Conservation (phyloP, 2,113 vertebrate genomes). For the Phylloscopus trochilus region DNA sequence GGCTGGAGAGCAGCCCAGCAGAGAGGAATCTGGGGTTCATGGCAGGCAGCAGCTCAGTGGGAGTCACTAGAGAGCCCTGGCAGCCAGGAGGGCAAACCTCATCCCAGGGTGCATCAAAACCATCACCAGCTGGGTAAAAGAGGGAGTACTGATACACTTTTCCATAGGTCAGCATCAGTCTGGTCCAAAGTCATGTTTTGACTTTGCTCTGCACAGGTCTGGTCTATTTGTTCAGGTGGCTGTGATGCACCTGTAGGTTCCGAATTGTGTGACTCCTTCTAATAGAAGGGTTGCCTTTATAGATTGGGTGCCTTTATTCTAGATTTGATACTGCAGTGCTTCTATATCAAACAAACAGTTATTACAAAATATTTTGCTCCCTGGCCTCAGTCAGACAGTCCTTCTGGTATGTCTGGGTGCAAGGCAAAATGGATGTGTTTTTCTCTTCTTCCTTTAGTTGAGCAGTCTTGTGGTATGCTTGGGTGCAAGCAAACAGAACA, state of each 20-base stretch:
- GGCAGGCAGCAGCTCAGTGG: background rate
- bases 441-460: background rate
- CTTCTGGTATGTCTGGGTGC: background rate
- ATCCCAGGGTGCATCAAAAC: background rate
- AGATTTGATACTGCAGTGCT: background rate
- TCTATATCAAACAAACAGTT: background rate
- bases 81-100: background rate
- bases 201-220: background rate
- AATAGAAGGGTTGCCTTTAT: background rate
- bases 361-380: background rate
- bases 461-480: background rate
- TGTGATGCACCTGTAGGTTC: background rate
- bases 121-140: background rate
- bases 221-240: background rate
- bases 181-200: background rate
- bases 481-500: background rate
- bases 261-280: rapidly evolving
- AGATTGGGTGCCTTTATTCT: background rate
- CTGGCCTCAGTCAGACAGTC: background rate
- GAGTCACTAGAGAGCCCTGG: background rate
- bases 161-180: background rate
- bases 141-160: background rate
- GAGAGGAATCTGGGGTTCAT: background rate
- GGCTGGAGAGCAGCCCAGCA: background rate
- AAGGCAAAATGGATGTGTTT: background rate